A percentile compares a stretch with the other conserved stretches of the same genome.
These are phyloP conservation scores for Zapornia atra DNA, from an alignment of 2,113 vertebrate species.

Conservation along the genomic window DNA sequence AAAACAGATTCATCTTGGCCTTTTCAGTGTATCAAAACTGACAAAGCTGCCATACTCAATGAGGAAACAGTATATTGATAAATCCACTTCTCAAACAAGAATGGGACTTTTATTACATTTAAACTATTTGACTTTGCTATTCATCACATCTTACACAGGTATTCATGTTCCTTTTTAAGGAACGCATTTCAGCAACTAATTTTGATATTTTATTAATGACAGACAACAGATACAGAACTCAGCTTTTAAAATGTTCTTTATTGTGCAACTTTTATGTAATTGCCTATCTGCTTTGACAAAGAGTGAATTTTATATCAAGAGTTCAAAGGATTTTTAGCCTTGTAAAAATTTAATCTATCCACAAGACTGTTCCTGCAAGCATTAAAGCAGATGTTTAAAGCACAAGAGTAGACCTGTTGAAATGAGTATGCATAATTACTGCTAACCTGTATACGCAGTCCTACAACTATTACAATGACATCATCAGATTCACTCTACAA, in stretches of 20 bases:
- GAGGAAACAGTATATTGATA: background rate
- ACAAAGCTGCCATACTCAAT: background rate
- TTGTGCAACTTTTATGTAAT: conserved; percentile 25
- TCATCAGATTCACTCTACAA: background rate
- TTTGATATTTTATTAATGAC: conserved; percentile 26
- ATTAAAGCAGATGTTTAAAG: conserved; percentile 48
- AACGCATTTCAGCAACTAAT: conserved; percentile 23
- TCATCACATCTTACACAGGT: background rate
- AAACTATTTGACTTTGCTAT: background rate
- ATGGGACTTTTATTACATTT: background rate
- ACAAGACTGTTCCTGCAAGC: conserved; percentile 40
- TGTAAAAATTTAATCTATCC: conserved; percentile 34
- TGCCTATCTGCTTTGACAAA: conserved; percentile 13
- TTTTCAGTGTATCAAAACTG: background rate
- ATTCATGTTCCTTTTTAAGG: background rate
- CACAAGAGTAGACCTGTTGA: conserved; percentile 55
- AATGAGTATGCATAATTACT: conserved; percentile 31
- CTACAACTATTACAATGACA: conserved; percentile 15
- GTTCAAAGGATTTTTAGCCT: conserved; percentile 41
- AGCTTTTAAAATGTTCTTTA: background rate
- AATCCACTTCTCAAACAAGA: background rate
- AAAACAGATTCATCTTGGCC: background rate
- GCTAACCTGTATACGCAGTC: background rate
- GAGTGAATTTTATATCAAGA: conserved; percentile 28
- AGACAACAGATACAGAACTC: background rate